Base-by-base conservation (phyloP, 2,113 vertebrate species). In the Otus sunia region DNA sequence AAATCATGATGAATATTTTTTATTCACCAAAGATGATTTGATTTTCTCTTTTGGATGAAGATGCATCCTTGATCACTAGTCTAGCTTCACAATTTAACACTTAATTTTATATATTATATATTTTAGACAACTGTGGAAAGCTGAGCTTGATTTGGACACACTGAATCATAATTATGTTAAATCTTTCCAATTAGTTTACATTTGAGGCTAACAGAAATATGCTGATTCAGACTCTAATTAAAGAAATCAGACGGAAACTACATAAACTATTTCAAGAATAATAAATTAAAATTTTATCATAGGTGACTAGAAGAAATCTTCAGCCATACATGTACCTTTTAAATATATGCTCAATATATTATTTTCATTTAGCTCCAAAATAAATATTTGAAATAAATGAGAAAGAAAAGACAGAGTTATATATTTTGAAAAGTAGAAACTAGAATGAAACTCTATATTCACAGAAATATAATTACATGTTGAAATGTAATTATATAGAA, bases 401-500 rank as follows among this genome's bases (percentile, higher is more conserved):
- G n/a, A 7, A 90, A 88, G 43, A 94, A 84, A 72, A 15, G 19
- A 78, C 84, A 34, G 27, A 5, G 2, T 50, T 66, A 59, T 13
- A 16, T 71, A 73, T 86, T 95, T 94, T 79, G 32, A 41, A 86
- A 90, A 58, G 50, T 10, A 92, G 60, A 95, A 92, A 75, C 58
- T 79, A 58, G 73, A 76, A 62, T 37, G 49, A 71, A 92, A 78
- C 60, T 73, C 23, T 56, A 6, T 94, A 62, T 85, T 94, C 49
- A 49, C 25, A 88, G 93, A 91, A 95, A 96, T 80, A 76, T 37
- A 96, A 97, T 97, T 95, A 94, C 55, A 88, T 32, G 41, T 83
- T 52, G 29, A 94, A 97, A 97, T 94, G 23, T 82, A 96, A 97
- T 97, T 97, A 94, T 88, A 85, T 76, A 69, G 73, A 88, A 82